phyloP scores from a whole-genome alignment of 2,113 vertebrate species.

The Oreotrochilus melanogaster region DNA sequence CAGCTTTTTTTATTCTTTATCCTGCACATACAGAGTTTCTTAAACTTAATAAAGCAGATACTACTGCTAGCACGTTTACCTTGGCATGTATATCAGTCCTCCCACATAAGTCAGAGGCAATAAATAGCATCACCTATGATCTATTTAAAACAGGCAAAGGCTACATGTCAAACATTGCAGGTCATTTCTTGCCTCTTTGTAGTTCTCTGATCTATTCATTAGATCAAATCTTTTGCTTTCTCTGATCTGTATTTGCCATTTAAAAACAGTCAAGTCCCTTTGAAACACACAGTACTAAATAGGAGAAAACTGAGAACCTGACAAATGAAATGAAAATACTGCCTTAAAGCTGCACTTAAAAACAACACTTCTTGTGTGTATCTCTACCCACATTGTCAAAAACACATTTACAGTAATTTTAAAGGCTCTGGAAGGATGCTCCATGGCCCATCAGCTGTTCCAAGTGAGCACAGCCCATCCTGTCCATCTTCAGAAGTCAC shows the following conservation, averaged over 20 bases:
- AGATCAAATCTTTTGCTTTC: background rate
- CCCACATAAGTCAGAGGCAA: background rate
- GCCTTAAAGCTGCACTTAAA: background rate
- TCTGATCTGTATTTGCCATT: background rate
- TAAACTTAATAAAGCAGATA: background rate
- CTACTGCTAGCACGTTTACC: background rate
- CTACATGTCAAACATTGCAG: background rate
- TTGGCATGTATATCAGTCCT: background rate
- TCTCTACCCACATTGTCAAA: background rate
- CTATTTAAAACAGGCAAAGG: background rate
- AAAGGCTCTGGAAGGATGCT: background rate
- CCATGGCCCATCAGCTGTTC: rapidly evolving
- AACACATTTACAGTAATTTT: background rate
- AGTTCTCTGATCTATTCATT: background rate
- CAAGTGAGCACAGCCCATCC: background rate
- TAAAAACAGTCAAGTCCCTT: background rate
- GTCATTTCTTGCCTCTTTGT: background rate
- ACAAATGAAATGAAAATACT: background rate
- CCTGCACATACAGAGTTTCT: background rate
- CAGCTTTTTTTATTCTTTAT: background rate
- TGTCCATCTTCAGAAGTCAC: background rate
- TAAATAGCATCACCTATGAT: background rate
- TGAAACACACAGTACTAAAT: background rate
- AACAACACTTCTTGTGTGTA: background rate
- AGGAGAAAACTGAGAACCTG: background rate